Evolutionary conservation across 2,797 vertebrate species (phyloP), one percentile per base, ranked within the genome.

Genomic region (Carcharodon carcharias): DNA sequence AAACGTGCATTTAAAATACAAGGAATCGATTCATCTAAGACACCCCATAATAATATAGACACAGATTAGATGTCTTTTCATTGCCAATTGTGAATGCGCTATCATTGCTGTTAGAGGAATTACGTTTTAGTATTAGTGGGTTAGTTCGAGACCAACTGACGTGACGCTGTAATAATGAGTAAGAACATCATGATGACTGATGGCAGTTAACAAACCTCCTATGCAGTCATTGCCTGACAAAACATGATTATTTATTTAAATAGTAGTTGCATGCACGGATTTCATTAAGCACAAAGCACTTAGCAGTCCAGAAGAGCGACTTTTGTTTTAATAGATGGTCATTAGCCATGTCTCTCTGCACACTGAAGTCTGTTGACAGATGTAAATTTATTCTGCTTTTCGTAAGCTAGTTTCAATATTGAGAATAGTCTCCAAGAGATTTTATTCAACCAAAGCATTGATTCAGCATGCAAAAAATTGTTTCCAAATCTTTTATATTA

Each of bases 401-500:
- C 71, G 65, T 73, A 73, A 56, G 69, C 9, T 40, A 65, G 63
- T 77, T 95, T 58, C 67, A 77, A 31, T 95, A 31, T 95, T 77
- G 67, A 95, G 67, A 35, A 16, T 35, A 73, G 28, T 54, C 11
- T 71, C 50, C 14, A 12, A 56, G 26, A 35, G 56, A 31, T 95
- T 8, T 95, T 73, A 71, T 77, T 95, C 31, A 71, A 31, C 6
- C n/a, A 73, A 73, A 40, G 7, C 63, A 50, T 50, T 69, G 40
- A 95, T 50, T 69, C 45, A 95, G 28, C 50, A 56, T n/a, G 23
- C 65, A 95, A 95, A 61, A 26, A 50, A 26, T 31, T 2, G 28
- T 92, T 45, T 93, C n/a, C 35, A 92, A 93, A 95, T 77, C 28
- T 77, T 77, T 73, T 31, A 35, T 73, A 56, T 95, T 73, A 35